Percentiles rank a stretch among this genome's conserved stretches.
Evolutionary conservation across 2,113 vertebrate genomes (phyloP).

Genomic region (Cyanocitta stelleri): DNA sequence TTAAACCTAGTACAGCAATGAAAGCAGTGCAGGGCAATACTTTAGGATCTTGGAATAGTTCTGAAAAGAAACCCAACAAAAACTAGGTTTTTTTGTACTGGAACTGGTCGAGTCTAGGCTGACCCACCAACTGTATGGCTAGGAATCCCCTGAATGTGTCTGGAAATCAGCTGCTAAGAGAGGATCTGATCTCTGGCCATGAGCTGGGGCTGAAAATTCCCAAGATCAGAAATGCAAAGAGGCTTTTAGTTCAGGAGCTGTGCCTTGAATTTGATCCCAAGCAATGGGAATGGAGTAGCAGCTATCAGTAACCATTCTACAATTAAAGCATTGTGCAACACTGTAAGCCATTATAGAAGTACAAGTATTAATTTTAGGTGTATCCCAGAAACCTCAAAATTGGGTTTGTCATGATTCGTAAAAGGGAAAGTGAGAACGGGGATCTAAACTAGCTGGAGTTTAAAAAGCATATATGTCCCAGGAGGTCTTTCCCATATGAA

Average conservation of each 20-base stretch:
- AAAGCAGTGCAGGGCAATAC: not conserved
- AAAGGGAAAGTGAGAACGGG: not conserved
- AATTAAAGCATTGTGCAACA: not conserved
- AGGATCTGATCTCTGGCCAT: not conserved
- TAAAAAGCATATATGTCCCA: not conserved
- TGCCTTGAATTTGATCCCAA: not conserved
- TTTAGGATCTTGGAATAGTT: not conserved
- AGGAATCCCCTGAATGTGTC: not conserved
- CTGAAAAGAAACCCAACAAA: not conserved
- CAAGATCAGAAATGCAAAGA: not conserved
- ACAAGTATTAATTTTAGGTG: not conserved
- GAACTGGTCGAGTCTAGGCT: not conserved
- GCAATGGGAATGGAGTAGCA: not conserved
- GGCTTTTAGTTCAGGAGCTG: not conserved
- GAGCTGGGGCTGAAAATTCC: not conserved
- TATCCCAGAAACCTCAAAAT: not conserved
- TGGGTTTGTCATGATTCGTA: fast-evolving
- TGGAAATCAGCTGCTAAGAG: not conserved
- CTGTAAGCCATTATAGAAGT: not conserved
- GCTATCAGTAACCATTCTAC: not conserved
- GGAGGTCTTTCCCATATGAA: not conserved
- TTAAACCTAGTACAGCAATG: not conserved
- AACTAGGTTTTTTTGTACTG: fast-evolving
- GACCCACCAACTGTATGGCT: fast-evolving
- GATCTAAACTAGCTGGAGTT: not conserved